Base-by-base conservation (phyloP, 2,113 vertebrate species). In the Colaptes auratus region DNA sequence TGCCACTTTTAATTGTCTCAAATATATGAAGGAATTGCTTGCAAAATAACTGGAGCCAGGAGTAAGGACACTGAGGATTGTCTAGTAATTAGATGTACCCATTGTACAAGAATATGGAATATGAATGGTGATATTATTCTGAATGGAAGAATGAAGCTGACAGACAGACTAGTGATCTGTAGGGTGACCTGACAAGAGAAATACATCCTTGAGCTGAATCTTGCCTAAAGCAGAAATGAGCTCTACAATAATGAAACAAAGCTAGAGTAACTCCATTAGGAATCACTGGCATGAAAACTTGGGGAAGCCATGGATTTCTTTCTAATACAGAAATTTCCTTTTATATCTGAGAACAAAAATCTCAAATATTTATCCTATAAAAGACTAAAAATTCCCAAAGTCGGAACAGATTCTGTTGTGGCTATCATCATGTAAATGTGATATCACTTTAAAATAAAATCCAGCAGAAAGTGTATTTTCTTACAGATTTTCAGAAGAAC, bases 61-160 rank as follows among this genome's bases (percentile, higher is more conserved):
- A 94, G 46, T 92, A 76, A 89, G 67, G 67, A 63, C 35, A 50
- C n/a, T 76, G 55, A 3, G 9, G 60, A 75, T 87, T 95, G 74
- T 70, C 71, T 89, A 79, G 74, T 66, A 93, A 94, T 94, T 87
- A 89, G 50, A 86, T 33, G 15, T 63, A 87, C 67, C 55, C 66
- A 70, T 86, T 89, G 71, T 55, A 56, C 30, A 76, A 72, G 52
- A n/a, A n/a, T n/a, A 82, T 17, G 31, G 50, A 93, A 85, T 91
- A 87, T 76, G 60, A 89, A 79, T 58, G 52, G n/a, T 75, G 79
- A 69, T 63, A 72, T 42, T 91, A 80, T 85, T 91, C 36, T 79
- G 66, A 89, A 87, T 25, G 89, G 94, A 93, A 25, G 46, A 94
- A 82, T 46, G 36, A 82, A 92, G 48, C 39, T 86, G 92, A 84